A percentile compares a stretch with the other conserved stretches of the same genome.
Conservation (phyloP, 2,888 invertebrate genomes). For the Odontocerum albicorne region DNA sequence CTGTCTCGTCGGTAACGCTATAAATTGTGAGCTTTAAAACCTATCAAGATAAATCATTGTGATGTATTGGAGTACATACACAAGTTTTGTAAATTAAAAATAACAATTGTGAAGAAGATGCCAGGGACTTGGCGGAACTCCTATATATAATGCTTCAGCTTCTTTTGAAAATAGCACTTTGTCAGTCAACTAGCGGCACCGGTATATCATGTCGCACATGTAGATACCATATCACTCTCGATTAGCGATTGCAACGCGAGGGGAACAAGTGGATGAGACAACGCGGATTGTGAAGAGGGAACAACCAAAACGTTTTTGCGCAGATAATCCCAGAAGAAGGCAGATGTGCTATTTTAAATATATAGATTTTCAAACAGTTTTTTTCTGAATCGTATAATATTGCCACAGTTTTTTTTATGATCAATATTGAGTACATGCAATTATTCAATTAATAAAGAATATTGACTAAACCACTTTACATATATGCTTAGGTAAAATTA, state of each 20-base stretch:
- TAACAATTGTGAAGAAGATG: conserved; percentile 33
- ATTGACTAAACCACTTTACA: too few species aligned
- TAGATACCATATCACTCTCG: too few species aligned
- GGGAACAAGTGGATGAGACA: conserved; percentile 1
- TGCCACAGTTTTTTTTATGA: too few species aligned
- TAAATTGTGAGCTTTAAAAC: conserved; percentile 44
- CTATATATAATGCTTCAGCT: not conserved
- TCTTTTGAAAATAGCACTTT: not conserved
- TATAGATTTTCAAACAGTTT: not conserved
- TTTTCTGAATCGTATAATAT: too few species aligned
- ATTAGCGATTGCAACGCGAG: not conserved
- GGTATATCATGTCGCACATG: conserved; percentile 3
- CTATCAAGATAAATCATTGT: conserved; percentile 45
- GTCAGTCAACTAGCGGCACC: conserved; percentile 2
- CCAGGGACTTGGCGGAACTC: not conserved
- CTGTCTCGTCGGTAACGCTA: conserved; percentile 37
- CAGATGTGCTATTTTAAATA: not conserved
- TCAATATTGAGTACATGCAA: too few species aligned
- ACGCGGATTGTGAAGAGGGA: too few species aligned
- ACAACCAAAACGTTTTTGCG: too few species aligned
- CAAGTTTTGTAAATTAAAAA: conserved; percentile 43
- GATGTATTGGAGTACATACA: conserved; percentile 43
- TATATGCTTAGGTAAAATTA: too few species aligned
- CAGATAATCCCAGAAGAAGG: not conserved
- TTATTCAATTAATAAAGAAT: too few species aligned